These are phyloP conservation scores for Itoplectis maculator DNA, from an alignment of 2,888 invertebrate genomes.

Conservation along the genomic window DNA sequence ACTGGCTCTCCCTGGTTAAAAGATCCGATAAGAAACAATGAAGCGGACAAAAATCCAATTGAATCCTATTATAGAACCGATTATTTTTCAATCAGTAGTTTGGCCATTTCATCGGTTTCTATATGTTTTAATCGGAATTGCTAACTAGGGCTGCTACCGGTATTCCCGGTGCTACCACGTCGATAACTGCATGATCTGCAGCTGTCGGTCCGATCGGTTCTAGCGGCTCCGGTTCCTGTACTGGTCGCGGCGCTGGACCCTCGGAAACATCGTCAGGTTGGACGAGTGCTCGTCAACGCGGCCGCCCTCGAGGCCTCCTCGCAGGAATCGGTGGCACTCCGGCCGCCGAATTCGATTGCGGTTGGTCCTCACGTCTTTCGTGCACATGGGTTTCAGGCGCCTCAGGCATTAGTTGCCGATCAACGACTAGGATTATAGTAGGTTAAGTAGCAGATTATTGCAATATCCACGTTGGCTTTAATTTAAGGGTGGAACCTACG, in stretches of 20 bases:
- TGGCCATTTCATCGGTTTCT: too few relatives aligned
- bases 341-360: background rate
- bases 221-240: background rate
- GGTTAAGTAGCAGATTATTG: background rate
- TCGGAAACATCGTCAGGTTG: too few relatives aligned
- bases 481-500: slow-evolving; percentile 5
- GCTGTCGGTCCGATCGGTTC: background rate
- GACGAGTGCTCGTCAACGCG: background rate
- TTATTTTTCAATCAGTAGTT: too few relatives aligned
- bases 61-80: too few relatives aligned
- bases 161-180: too few relatives aligned
- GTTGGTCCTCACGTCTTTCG: background rate
- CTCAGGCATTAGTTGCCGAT: slow-evolving; percentile 1
- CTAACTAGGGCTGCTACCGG: too few relatives aligned
- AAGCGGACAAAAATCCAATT: too few relatives aligned
- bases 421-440: background rate
- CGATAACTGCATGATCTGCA: background rate
- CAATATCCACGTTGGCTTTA: background rate
- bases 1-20: too few relatives aligned
- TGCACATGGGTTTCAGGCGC: background rate
- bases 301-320: background rate
- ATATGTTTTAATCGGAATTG: too few relatives aligned
- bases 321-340: background rate
- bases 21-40: too few relatives aligned
- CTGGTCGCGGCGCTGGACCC: background rate